A percentile compares a stretch with the other conserved stretches of the same genome.
Evolutionary conservation across 2,797 vertebrate species (phyloP).

Genomic region (Sebastes alutus): DNA sequence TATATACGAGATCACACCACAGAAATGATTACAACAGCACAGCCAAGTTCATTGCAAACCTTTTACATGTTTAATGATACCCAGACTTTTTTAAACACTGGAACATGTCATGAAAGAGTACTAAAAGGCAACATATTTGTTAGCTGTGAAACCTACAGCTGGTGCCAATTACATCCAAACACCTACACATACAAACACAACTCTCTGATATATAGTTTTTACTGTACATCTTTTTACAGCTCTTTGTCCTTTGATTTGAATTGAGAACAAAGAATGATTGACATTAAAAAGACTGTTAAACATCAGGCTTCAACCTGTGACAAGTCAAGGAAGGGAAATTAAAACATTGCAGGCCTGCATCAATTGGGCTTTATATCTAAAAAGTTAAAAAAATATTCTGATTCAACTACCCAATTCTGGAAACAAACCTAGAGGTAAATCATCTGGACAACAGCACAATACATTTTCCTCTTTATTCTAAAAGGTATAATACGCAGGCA

Average conservation of each 20-base stretch:
- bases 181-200: constrained; percentile 46
- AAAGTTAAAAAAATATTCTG: not conserved
- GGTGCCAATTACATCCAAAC: constrained; percentile 43
- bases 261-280: constrained; percentile 2
- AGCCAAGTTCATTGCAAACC: constrained; percentile 32
- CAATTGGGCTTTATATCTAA: not conserved
- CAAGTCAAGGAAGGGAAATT: not conserved
- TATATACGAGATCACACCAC: not conserved
- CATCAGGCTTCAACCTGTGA: not conserved
- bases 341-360: not conserved
- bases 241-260: constrained; percentile 5
- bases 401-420: not conserved
- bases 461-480: not conserved
- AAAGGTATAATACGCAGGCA: not conserved
- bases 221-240: constrained; percentile 52
- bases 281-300: constrained; percentile 1
- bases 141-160: constrained; percentile 29
- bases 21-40: constrained; percentile 7
- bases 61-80: constrained; percentile 59
- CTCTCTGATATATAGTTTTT: constrained; percentile 31
- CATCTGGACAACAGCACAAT: not conserved
- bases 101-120: constrained; percentile 45
- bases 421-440: not conserved
- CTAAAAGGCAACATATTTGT: constrained; percentile 38
- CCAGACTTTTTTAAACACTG: constrained; percentile 46